Base-by-base conservation (phyloP, 2,797 vertebrate genomes). In the Falco biarmicus region DNA sequence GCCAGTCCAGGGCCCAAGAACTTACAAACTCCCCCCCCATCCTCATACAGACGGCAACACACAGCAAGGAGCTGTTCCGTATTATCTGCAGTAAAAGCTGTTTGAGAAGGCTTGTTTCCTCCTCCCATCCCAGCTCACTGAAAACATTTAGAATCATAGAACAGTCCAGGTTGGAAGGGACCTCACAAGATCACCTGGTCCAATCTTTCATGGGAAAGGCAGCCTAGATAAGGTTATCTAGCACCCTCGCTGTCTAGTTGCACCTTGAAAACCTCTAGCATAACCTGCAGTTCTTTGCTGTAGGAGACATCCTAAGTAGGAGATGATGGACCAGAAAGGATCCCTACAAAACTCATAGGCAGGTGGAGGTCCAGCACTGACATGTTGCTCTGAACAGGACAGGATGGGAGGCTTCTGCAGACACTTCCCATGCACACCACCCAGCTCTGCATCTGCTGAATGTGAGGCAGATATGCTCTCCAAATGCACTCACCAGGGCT, bases 401-500 rank as follows among this genome's bases (percentile, higher is more conserved):
- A 59, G 73, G 53, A 39, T 3, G 25, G 63, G 25, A 53, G n/a
- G 22, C 53, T 32, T 13, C 37, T 6, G 31, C 73, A 34, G 47
- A n/a, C 3, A 9, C 56, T 29, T 25, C 32, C 82, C 83, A 45
- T 0, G 4, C 17, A 13, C 22, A 8, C 18, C 1, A 0, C 59
- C 43, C 79, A 56, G 34, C 48, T 73, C 79, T 31, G 68, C 48
- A 51, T 41, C 41, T 29, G 3, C 80, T 22, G 31, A 71, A 28
- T n/a, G 20, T 0, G 3, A 25, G 48, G 37, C 70, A 71, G 57
- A 74, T 84, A 43, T 83, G 13, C 39, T 61, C n/a, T 48, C 51
- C 25, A 6, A 65, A 73, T 3, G 1, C 15, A 17, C 3, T 0
- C 21, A 10, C 2, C 28, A 37, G 74, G 43, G 34, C 34, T 48